Evolutionary conservation across 2,113 vertebrate genomes (phyloP).

Genomic region (Lampris incognitus): DNA sequence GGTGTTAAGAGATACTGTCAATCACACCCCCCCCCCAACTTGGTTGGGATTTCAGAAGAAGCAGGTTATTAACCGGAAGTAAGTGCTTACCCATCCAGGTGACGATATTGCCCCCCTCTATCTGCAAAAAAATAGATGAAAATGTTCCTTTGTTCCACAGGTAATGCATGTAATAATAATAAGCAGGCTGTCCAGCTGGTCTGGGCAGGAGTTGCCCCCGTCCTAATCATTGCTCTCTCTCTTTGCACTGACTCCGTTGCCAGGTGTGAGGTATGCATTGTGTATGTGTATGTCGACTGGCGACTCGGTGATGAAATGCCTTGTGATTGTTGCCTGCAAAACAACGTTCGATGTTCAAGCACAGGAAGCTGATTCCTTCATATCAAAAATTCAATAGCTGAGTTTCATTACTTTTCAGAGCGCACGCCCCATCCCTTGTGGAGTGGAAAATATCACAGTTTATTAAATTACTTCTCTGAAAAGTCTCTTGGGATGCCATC

Average conservation of each 20-base stretch:
- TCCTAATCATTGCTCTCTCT: too few species aligned
- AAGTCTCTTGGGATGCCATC: conserved; percentile 77
- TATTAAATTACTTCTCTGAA: conserved; percentile 82
- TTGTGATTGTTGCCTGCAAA: too few species aligned
- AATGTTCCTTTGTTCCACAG: too few species aligned
- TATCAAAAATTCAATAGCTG: conserved; percentile 80
- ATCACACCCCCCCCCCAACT: conserved; percentile 32
- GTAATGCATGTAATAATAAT: too few species aligned
- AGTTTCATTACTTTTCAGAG: conserved; percentile 79
- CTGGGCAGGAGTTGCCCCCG: too few species aligned
- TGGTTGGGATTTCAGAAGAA: conserved; percentile 15
- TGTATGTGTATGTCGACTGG: too few species aligned
- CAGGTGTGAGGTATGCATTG: too few species aligned
- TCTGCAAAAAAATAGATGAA: too few species aligned
- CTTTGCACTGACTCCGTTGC: too few species aligned
- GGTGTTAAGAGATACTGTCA: conserved; percentile 30
- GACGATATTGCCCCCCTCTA: conserved; percentile 28
- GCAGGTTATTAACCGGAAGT: conserved; percentile 31
- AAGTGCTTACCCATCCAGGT: conserved; percentile 35
- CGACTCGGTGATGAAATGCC: too few species aligned
- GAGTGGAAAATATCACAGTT: conserved; percentile 77
- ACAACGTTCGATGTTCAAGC: conserved; percentile 55
- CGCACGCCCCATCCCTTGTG: conserved; percentile 69
- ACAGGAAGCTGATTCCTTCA: conserved; percentile 78
- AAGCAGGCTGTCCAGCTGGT: too few species aligned